A percentile compares a stretch with the other conserved stretches of the same genome.
Conservation (phyloP, 2,888 invertebrate genomes). For the Macrophya annulata region DNA sequence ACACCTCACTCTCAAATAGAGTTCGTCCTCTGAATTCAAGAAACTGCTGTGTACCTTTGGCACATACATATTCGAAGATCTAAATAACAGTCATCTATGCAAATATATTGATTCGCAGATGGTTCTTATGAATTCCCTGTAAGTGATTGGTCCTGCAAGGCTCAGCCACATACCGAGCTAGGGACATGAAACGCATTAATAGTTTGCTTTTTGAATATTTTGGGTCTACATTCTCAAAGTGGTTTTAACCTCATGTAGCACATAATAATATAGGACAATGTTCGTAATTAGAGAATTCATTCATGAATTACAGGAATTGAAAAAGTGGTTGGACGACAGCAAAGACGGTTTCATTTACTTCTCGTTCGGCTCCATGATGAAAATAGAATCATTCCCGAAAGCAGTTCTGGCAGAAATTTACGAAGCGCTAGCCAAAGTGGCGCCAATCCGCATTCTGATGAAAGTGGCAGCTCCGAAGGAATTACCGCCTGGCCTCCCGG, state of each 20-base stretch:
- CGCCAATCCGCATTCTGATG: conserved; percentile 36
- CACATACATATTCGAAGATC: too few species aligned
- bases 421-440: conserved; percentile 9
- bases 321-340: conserved; percentile 53
- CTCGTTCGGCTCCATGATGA: conserved; percentile 60
- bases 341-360: conserved; percentile 59
- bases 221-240: too few species aligned
- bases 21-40: too few species aligned
- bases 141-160: too few species aligned
- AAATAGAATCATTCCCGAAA: conserved; percentile 41
- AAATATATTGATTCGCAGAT: too few species aligned
- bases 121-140: too few species aligned
- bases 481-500: conserved; percentile 43
- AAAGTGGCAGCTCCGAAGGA: conserved; percentile 37
- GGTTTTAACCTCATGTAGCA: neutral
- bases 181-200: too few species aligned
- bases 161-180: too few species aligned
- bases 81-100: too few species aligned
- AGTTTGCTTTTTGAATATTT: too few species aligned
- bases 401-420: neutral
- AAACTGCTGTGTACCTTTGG: too few species aligned
- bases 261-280: neutral
- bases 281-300: neutral
- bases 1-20: too few species aligned
- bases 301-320: conserved; percentile 22